Evolutionary conservation across 1,140 invertebrate genomes (phyloP).

Genomic region (Drosophila kikkawai): DNA sequence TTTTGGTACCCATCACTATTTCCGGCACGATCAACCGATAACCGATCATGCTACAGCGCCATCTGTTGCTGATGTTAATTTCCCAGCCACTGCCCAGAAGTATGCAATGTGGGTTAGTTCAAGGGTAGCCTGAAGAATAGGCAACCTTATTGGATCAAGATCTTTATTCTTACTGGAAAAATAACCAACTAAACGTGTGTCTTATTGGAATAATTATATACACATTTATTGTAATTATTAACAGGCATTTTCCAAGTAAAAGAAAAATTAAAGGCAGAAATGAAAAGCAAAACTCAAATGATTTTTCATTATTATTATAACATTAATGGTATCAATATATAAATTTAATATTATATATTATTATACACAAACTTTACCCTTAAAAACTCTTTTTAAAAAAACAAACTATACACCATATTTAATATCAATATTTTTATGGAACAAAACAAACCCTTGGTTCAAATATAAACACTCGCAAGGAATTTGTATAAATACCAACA

Average conservation of each 20-base stretch:
- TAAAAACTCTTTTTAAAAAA: neutral
- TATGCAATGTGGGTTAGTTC: neutral
- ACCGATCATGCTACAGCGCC: neutral
- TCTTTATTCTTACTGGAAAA: neutral
- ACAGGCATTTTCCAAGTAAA: neutral
- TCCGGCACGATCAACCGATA: neutral
- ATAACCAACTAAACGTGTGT: neutral
- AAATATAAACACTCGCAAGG: neutral
- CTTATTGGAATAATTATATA: neutral
- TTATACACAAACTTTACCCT: neutral
- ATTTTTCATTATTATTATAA: too few species aligned
- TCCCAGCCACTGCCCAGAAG: neutral
- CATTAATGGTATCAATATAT: too few species aligned
- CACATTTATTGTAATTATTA: neutral
- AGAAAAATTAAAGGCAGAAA: neutral
- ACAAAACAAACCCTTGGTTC: neutral
- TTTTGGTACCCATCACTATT: neutral
- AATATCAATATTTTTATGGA: neutral
- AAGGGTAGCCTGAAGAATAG: neutral
- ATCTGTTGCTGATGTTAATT: neutral
- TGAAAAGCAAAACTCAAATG: neutral
- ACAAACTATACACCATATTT: neutral
- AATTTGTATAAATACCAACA: neutral
- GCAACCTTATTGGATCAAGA: neutral
- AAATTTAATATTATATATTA: too few species aligned